Evolutionary conservation across 1,140 invertebrate species (phyloP).

Genomic region (Neodiprion virginianus): DNA sequence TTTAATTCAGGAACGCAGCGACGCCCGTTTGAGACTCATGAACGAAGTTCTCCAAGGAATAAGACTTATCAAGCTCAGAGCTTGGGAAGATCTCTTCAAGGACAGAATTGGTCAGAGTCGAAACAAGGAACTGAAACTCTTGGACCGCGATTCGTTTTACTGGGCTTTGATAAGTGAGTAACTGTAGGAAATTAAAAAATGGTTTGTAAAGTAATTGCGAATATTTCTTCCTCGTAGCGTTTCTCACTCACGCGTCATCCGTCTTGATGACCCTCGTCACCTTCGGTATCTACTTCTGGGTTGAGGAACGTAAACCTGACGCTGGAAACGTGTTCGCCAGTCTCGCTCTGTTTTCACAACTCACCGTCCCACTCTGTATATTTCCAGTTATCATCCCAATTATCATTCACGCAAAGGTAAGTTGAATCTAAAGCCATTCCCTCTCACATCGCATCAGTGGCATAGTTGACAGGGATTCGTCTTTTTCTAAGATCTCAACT

Average conservation of each 20-base stretch:
- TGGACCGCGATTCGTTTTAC: conserved; percentile 78
- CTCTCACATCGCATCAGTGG: background rate
- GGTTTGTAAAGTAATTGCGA: conserved; percentile 22
- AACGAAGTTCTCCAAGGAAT: conserved; percentile 85
- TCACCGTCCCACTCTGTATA: conserved; percentile 80
- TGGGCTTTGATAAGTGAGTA: conserved; percentile 77
- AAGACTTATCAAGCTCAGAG: conserved; percentile 81
- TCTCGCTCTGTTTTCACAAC: conserved; percentile 80
- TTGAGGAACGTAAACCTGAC: conserved; percentile 67
- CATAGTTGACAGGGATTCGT: conserved; percentile 24
- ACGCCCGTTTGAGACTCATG: conserved; percentile 76
- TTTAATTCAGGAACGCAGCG: conserved; percentile 68
- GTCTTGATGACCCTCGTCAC: conserved; percentile 77
- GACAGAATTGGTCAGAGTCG: conserved; percentile 71
- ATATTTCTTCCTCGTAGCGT: conserved; percentile 64
- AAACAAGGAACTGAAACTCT: conserved; percentile 73
- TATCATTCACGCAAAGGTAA: conserved; percentile 77
- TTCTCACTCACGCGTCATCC: conserved; percentile 76
- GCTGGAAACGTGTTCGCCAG: conserved; percentile 78
- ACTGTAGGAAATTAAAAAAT: conserved; percentile 4
- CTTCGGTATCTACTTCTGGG: conserved; percentile 69
- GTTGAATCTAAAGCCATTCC: conserved; percentile 30
- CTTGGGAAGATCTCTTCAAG: conserved; percentile 80
- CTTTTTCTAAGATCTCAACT: conserved; percentile 68
- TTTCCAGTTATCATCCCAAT: conserved; percentile 81